A percentile compares a stretch with the other conserved stretches of the same genome.
phyloP scores from a whole-genome alignment of 1,140 invertebrate genomes.

The Araneus ventricosus region DNA sequence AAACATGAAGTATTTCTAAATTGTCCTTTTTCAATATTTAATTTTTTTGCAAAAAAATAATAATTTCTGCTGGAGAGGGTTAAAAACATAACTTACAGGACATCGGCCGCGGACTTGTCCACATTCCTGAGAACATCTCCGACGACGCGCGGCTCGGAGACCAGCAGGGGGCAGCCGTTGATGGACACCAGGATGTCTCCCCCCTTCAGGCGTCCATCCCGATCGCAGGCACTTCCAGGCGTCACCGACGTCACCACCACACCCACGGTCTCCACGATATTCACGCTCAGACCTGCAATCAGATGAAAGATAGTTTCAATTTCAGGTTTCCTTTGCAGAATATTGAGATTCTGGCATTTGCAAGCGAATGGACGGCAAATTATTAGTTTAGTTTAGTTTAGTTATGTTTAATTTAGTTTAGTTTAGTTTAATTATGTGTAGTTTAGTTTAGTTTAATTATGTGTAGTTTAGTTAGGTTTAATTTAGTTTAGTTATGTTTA shows the following conservation, averaged over 20 bases:
- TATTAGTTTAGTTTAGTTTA: too few species aligned
- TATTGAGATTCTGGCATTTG: too few species aligned
- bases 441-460: too few species aligned
- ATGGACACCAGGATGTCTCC: conserved; percentile 82
- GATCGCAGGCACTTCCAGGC: conserved; percentile 82
- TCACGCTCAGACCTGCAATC: conserved; percentile 82
- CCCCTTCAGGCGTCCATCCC: conserved; percentile 83
- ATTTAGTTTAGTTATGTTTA: too few species aligned
- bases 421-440: too few species aligned
- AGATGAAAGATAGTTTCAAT: background rate
- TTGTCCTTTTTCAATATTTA: too few species aligned
- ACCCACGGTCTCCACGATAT: conserved; percentile 84
- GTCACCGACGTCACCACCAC: conserved; percentile 83
- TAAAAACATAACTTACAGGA: conserved; percentile 80
- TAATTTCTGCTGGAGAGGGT: too few species aligned
- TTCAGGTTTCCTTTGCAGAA: background rate
- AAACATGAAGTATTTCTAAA: too few species aligned
- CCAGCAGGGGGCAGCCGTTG: conserved; percentile 81
- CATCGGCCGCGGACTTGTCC: conserved; percentile 78
- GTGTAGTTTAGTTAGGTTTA: too few species aligned
- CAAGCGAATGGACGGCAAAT: too few species aligned
- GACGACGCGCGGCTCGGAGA: background rate
- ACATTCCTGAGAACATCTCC: conserved; percentile 43
- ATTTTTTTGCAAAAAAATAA: too few species aligned
- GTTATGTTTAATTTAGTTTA: too few species aligned